Percentiles rank a stretch among this genome's conserved stretches.
These are phyloP conservation scores for Rhizoglyphus robini DNA, from an alignment of 1,140 invertebrate species.

Conservation along the genomic window DNA sequence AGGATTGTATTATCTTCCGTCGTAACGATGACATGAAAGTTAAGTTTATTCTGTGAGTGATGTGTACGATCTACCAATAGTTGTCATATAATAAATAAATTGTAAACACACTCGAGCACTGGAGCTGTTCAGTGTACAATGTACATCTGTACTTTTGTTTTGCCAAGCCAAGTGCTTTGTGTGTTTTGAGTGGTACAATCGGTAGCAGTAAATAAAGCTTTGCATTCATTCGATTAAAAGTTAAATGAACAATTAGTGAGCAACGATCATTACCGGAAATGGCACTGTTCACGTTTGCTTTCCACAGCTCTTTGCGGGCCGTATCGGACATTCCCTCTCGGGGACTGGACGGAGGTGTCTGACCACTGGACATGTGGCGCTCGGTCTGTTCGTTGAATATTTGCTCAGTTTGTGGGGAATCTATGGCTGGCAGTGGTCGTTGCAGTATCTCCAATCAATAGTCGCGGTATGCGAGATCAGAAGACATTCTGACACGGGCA, in stretches of 20 bases:
- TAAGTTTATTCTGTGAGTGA: constrained; percentile 9
- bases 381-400: not conserved
- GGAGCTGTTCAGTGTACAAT: too few relatives aligned
- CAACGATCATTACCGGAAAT: not conserved
- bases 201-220: not conserved
- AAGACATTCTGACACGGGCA: too few relatives aligned
- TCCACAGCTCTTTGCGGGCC: not conserved
- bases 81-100: too few relatives aligned
- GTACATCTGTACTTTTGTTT: too few relatives aligned
- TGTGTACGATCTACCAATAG: too few relatives aligned
- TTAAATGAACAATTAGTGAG: not conserved
- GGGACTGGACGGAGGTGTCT: not conserved
- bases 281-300: not conserved
- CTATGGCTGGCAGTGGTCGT: not conserved
- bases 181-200: too few relatives aligned
- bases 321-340: not conserved
- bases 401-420: not conserved
- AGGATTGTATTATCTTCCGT: constrained; percentile 11
- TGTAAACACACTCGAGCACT: too few relatives aligned
- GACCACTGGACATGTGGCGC: not conserved
- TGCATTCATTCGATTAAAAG: too few relatives aligned
- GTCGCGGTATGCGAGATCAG: not conserved
- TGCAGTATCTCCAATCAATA: constrained; percentile 1
- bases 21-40: constrained; percentile 3
- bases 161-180: too few relatives aligned